These are phyloP conservation scores for Solenopsis invicta DNA, from an alignment of 1,140 invertebrate genomes.

Conservation along the genomic window DNA sequence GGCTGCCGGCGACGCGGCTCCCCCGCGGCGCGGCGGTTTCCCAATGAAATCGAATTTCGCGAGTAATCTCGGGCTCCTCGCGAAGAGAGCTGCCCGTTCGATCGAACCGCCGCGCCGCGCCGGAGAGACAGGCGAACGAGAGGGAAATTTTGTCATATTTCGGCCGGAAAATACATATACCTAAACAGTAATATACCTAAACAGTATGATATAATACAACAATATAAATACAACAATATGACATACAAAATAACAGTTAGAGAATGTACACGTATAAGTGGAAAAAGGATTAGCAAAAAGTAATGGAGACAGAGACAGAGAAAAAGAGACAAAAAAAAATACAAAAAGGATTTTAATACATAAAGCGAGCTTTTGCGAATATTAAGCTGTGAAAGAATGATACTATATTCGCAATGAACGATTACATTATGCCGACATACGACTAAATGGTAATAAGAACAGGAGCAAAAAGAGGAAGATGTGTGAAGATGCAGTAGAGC, in stretches of 20 bases:
- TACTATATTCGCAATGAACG: conserved; percentile 12
- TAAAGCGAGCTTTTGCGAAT: conserved; percentile 11
- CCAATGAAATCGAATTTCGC: conserved; percentile 64
- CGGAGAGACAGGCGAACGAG: conserved; percentile 10
- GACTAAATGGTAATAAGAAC: neutral
- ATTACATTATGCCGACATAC: conserved; percentile 2
- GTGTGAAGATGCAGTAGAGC: neutral
- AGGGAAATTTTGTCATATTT: conserved; percentile 9
- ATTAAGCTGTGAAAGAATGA: conserved; percentile 6
- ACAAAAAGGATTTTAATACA: conserved; percentile 15
- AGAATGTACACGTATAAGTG: neutral
- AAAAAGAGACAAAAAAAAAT: neutral
- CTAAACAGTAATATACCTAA: neutral
- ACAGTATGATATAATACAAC: neutral
- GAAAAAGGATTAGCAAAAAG: neutral
- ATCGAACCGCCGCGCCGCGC: conserved; percentile 21
- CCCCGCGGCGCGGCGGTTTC: conserved; percentile 49
- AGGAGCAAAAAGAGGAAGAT: conserved; percentile 22
- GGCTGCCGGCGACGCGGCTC: conserved; percentile 43
- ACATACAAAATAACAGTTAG: neutral
- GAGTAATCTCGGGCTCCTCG: conserved; percentile 54
- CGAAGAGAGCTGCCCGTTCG: conserved; percentile 33
- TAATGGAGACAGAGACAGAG: neutral
- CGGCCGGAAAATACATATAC: neutral
- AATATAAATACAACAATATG: too few relatives aligned